Evolutionary conservation across 2,888 invertebrate species (phyloP), one percentile per base, ranked within the genome.

Genomic region (Tetramorium bicarinatum): DNA sequence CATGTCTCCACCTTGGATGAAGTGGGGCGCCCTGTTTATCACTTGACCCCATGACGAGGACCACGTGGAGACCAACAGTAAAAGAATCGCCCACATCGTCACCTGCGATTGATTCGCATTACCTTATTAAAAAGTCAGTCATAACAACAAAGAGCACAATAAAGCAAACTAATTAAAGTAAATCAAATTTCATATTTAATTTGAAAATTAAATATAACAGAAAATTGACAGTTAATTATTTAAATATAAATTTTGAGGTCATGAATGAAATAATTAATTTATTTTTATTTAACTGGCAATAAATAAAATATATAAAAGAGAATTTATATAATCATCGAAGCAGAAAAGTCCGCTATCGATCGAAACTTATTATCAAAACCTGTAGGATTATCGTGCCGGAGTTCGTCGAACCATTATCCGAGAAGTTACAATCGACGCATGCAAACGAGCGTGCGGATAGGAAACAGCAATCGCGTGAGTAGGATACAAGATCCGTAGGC

Each of bases 1-100:
- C 97, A 98, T 97, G 93, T 98, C 98, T 1, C 98, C 97, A 88
- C 97, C 97, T 34, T 97, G 96, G 38, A 97, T 95, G 93, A 98
- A 98, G 92, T 97, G 97, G 0, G 98, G 97, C 1, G 97, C 96
- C 82, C 96, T 95, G 96, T 97, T 97, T 91, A 96, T 95, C 89
- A 96, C 95, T 93, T 97, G 97, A 72, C 95, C 94, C 89, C 93
- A 91, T 86, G 91, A 87, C 62, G 87, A 67, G 83, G 91, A 88
- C 87, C 89, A 92, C 75, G 88, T 88, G 82, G 87, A 88, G 81
- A 93, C 79, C 82, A 91, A 82, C 15, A 94, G 72, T 15, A 92
- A 75, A 15, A 93, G 72, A 87, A 91, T 84, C 77, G 88, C 84
- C 92, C 91, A 92, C 94, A 94, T 94, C 89, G 88, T 94, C 91